Conservation (phyloP, 2,888 invertebrate species). For the Metallyticus violacea region DNA sequence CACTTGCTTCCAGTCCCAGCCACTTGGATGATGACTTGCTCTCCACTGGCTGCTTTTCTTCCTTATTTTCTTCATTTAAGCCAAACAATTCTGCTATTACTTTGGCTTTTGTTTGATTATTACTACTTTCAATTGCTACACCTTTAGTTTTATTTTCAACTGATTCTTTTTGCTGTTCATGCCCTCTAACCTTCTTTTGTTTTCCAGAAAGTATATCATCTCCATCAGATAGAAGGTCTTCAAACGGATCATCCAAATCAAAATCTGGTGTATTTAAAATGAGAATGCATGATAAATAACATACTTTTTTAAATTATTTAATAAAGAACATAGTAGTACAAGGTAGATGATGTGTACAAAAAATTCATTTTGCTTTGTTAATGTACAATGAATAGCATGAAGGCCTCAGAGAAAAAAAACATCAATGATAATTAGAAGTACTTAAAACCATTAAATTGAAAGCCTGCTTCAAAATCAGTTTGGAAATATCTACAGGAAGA, state of each 20-base stretch:
- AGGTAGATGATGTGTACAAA: too few species aligned
- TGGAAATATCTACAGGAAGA: too few species aligned
- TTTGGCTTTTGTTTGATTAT: background rate
- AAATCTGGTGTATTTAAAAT: background rate
- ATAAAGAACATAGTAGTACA: too few species aligned
- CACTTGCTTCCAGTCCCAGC: background rate
- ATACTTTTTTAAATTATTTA: too few species aligned
- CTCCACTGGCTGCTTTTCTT: background rate
- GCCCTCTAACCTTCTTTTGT: background rate
- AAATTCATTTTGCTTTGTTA: too few species aligned
- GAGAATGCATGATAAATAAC: too few species aligned
- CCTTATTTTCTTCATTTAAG: conserved; percentile 8
- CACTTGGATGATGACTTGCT: background rate
- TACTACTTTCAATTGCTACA: background rate
- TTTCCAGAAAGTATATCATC: background rate
- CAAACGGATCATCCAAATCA: conserved; percentile 61
- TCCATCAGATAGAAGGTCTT: conserved; percentile 62
- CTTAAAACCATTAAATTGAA: too few species aligned
- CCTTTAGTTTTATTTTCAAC: background rate
- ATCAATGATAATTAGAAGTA: too few species aligned
- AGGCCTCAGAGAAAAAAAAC: too few species aligned
- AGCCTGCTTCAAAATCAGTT: too few species aligned
- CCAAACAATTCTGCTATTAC: conserved; percentile 21
- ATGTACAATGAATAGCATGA: too few species aligned
- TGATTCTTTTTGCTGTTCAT: background rate